These are phyloP conservation scores for Mareca strepera DNA, from an alignment of 2,797 vertebrate genomes.

Conservation along the genomic window DNA sequence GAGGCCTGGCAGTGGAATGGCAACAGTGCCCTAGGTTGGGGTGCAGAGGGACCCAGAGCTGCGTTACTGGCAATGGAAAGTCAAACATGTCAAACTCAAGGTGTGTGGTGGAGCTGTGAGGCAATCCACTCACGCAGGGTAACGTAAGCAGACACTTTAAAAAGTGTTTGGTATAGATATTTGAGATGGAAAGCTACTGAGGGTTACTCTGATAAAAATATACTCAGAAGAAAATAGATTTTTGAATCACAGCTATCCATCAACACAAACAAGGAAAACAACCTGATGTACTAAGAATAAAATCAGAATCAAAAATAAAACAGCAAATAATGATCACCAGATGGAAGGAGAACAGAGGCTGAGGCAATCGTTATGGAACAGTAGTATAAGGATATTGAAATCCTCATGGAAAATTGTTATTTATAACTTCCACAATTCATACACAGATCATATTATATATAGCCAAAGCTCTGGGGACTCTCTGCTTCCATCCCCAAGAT, in stretches of 20 bases:
- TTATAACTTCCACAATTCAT: background rate
- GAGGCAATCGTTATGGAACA: background rate
- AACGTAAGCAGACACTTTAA: background rate
- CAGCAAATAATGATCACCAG: background rate
- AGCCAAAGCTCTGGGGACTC: background rate
- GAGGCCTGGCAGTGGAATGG: background rate
- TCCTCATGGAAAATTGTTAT: background rate
- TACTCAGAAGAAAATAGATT: slow-evolving; percentile 35
- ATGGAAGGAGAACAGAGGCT: background rate
- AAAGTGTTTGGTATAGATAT: slow-evolving; percentile 9
- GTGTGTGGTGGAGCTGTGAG: background rate
- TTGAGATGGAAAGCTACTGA: slow-evolving; percentile 36
- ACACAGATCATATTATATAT: background rate
- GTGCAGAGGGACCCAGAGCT: background rate
- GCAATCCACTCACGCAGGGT: background rate
- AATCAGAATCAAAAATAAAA: background rate
- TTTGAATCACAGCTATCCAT: slow-evolving; percentile 19
- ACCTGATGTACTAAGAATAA: background rate
- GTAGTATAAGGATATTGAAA: background rate
- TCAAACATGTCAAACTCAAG: background rate
- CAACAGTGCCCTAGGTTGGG: background rate
- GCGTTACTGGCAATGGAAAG: background rate
- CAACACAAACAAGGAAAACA: slow-evolving; percentile 23
- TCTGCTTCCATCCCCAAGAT: background rate
- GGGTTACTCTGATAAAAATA: slow-evolving; percentile 47